Conservation (phyloP, 2,888 invertebrate genomes). For the Nephrotoma appendiculata region DNA sequence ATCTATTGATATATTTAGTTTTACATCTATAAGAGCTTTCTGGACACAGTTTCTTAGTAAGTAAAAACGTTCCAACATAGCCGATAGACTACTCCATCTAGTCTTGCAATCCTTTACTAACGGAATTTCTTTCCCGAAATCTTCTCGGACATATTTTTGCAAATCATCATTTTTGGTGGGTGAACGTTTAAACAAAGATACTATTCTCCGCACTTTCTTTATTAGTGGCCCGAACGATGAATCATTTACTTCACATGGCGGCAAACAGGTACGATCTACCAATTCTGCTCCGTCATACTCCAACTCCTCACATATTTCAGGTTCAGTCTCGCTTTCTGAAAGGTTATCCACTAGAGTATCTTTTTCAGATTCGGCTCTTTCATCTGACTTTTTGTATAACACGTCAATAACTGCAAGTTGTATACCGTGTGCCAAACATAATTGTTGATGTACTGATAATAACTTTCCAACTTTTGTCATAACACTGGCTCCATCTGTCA, state of each 20-base stretch:
- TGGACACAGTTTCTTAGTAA: not conserved
- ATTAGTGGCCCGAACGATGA: not conserved
- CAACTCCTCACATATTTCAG: no score
- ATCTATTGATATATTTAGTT: not conserved
- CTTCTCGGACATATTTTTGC: not conserved
- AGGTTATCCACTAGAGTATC: not conserved
- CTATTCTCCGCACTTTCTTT: conserved; percentile 2
- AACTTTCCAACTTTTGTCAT: conserved; percentile 14
- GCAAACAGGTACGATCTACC: not conserved
- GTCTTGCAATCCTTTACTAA: not conserved
- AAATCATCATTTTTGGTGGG: conserved; percentile 5
- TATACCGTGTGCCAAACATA: conserved; percentile 16
- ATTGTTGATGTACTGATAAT: conserved; percentile 12
- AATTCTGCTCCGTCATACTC: not conserved
- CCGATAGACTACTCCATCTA: not conserved
- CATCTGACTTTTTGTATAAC: conserved; percentile 13
- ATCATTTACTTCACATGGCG: not conserved
- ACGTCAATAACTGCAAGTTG: conserved; percentile 15
- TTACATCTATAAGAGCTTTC: not conserved
- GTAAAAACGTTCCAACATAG: no score
- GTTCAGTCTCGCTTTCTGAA: not conserved
- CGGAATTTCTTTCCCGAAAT: not conserved
- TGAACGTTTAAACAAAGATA: not conserved
- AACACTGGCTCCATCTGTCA: conserved; percentile 12
- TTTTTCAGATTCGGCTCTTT: no score